These are phyloP conservation scores for Xylocopa sonorina DNA, from an alignment of 1,140 invertebrate species.

Conservation along the genomic window DNA sequence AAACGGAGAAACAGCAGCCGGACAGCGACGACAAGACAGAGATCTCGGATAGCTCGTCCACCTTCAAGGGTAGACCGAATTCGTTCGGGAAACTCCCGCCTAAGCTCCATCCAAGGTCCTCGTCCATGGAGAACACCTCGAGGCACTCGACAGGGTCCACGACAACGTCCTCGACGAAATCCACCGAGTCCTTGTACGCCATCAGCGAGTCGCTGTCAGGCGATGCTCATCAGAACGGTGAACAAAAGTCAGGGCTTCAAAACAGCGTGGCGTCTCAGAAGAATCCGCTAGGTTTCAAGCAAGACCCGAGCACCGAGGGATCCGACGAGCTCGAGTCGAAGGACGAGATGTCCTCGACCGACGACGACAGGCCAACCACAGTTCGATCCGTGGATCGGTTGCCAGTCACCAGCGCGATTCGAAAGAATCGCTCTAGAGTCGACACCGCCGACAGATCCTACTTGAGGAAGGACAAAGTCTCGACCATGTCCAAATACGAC, in stretches of 20 bases:
- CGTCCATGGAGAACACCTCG: slow-evolving; percentile 74
- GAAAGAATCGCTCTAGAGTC: slow-evolving; percentile 64
- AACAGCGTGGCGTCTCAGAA: neutral
- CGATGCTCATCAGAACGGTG: slow-evolving; percentile 1
- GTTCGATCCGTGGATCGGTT: slow-evolving; percentile 30
- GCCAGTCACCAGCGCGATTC: slow-evolving; percentile 62
- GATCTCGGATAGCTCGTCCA: neutral
- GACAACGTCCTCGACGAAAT: slow-evolving; percentile 74
- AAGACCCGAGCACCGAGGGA: slow-evolving; percentile 10
- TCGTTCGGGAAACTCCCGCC: slow-evolving; percentile 71
- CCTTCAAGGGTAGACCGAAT: slow-evolving; percentile 53
- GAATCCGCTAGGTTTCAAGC: neutral
- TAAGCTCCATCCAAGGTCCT: slow-evolving; percentile 70
- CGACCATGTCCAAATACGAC: neutral
- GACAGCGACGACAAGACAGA: slow-evolving; percentile 21
- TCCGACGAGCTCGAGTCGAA: slow-evolving; percentile 41
- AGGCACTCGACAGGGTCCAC: slow-evolving; percentile 75
- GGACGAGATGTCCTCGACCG: slow-evolving; percentile 58
- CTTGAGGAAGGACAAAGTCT: slow-evolving; percentile 1
- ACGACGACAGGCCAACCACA: slow-evolving; percentile 52
- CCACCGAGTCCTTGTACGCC: slow-evolving; percentile 74
- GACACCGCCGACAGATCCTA: slow-evolving; percentile 45
- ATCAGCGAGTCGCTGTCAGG: slow-evolving; percentile 69
- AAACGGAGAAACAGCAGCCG: slow-evolving; percentile 13
- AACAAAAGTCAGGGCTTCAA: neutral